Evolutionary conservation across 1,140 invertebrate genomes (phyloP).

Genomic region (Metopolophium dirhodum): DNA sequence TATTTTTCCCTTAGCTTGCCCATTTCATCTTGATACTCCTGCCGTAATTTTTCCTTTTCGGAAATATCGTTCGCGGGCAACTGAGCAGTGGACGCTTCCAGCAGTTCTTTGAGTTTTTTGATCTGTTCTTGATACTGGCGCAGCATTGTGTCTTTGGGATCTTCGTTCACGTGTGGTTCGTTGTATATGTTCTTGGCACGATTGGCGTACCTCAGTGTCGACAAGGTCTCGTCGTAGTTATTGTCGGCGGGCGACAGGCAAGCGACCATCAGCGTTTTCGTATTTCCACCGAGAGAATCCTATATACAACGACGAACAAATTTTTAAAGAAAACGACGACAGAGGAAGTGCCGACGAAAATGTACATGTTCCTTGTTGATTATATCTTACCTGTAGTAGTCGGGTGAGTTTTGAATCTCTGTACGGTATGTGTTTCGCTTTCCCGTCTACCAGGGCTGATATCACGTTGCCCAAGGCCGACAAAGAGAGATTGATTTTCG

Average conservation of each 20-base stretch:
- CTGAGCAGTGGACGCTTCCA: slow-evolving; percentile 64
- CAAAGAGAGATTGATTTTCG: slow-evolving; percentile 93
- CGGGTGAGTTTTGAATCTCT: slow-evolving; percentile 92
- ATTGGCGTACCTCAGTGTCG: slow-evolving; percentile 86
- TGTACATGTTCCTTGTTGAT: neutral
- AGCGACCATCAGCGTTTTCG: slow-evolving; percentile 93
- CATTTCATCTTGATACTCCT: slow-evolving; percentile 65
- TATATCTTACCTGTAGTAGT: slow-evolving; percentile 73
- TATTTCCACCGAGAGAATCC: slow-evolving; percentile 94
- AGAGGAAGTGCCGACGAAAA: neutral
- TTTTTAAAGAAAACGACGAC: neutral
- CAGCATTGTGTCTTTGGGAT: slow-evolving; percentile 90
- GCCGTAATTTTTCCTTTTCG: slow-evolving; percentile 62
- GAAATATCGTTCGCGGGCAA: slow-evolving; percentile 11
- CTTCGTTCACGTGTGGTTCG: slow-evolving; percentile 90
- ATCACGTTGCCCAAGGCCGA: slow-evolving; percentile 95
- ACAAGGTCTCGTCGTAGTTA: slow-evolving; percentile 90
- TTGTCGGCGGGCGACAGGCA: slow-evolving; percentile 88
- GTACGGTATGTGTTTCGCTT: slow-evolving; percentile 91
- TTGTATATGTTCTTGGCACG: slow-evolving; percentile 94
- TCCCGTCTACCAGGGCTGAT: slow-evolving; percentile 87
- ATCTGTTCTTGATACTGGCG: slow-evolving; percentile 89
- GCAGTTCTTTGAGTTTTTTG: slow-evolving; percentile 74
- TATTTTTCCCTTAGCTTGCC: slow-evolving; percentile 64
- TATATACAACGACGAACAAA: slow-evolving; percentile 59